Percentiles rank a stretch among this genome's conserved stretches.
phyloP scores from a whole-genome alignment of 1,140 invertebrate genomes.

The Hesperophylax magnus region DNA sequence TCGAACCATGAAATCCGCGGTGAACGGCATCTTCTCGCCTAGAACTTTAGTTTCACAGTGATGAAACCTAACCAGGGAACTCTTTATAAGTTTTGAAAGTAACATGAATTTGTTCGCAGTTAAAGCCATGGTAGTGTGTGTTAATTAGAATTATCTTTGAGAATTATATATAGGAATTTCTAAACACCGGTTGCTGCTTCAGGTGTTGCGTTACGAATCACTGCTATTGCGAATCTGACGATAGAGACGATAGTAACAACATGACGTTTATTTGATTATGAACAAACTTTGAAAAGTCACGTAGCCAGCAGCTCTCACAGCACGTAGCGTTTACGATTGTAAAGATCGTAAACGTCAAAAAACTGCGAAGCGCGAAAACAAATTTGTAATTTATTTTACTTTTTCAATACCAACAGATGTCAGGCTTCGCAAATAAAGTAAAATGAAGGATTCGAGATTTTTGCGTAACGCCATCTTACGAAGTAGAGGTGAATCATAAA shows the following conservation, averaged over 20 bases:
- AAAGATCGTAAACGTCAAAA: not conserved
- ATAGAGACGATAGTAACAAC: no score
- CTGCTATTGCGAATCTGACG: no score
- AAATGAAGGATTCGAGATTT: no score
- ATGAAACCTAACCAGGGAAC: constrained; percentile 45
- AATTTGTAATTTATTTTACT: not conserved
- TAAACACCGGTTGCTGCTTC: no score
- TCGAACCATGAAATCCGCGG: constrained; percentile 50
- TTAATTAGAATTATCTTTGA: not conserved
- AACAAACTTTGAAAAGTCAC: no score
- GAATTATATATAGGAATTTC: no score
- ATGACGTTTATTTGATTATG: no score
- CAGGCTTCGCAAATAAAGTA: not conserved
- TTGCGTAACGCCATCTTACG: no score
- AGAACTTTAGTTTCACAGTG: constrained; percentile 49
- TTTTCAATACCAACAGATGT: not conserved
- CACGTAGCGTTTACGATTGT: not conserved
- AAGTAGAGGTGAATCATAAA: no score
- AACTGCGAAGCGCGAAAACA: not conserved
- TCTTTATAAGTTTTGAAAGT: constrained; percentile 14
- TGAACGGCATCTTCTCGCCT: constrained; percentile 42
- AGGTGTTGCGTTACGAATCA: no score
- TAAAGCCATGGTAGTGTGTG: not conserved
- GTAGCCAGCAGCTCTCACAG: no score
- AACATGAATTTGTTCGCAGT: constrained; percentile 15